Conservation (phyloP, 1,140 invertebrate genomes). For the Palaemon carinicauda region DNA sequence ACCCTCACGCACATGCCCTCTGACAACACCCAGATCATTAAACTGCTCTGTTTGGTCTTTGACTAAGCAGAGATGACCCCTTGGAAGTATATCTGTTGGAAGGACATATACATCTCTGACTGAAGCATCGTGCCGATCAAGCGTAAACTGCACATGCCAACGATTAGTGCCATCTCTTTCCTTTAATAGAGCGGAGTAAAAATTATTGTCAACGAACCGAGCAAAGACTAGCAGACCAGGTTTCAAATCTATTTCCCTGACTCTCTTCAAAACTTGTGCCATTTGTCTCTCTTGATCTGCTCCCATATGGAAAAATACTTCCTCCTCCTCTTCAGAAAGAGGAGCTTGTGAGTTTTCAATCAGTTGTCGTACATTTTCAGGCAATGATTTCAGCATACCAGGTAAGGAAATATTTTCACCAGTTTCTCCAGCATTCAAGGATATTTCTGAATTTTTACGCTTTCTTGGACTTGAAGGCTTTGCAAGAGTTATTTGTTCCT, state of each 20-base stretch:
- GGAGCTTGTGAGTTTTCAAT: constrained; percentile 36
- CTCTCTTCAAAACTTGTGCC: constrained; percentile 46
- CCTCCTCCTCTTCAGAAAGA: constrained; percentile 45
- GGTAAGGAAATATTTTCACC: not conserved
- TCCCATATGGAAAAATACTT: constrained; percentile 33
- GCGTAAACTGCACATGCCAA: constrained; percentile 53
- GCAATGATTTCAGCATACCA: constrained; percentile 19
- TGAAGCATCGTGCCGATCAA: constrained; percentile 44
- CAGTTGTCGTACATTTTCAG: constrained; percentile 15
- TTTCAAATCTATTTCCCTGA: constrained; percentile 41
- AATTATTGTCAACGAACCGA: constrained; percentile 54
- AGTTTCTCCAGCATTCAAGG: too few relatives aligned
- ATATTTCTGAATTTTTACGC: not conserved
- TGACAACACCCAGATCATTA: constrained; percentile 50
- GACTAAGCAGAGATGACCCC: constrained; percentile 48
- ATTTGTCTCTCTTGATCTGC: constrained; percentile 42
- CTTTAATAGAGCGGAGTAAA: constrained; percentile 56
- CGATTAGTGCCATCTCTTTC: constrained; percentile 26
- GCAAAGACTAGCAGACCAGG: constrained; percentile 53
- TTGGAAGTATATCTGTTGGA: constrained; percentile 53
- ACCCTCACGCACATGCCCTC: constrained; percentile 38
- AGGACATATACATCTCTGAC: constrained; percentile 52
- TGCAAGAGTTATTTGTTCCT: not conserved
- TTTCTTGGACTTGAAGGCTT: not conserved
- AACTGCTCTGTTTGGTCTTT: constrained; percentile 44